Base-by-base conservation (phyloP, 2,888 invertebrate species). In the Mongoloraphidia duomilia region DNA sequence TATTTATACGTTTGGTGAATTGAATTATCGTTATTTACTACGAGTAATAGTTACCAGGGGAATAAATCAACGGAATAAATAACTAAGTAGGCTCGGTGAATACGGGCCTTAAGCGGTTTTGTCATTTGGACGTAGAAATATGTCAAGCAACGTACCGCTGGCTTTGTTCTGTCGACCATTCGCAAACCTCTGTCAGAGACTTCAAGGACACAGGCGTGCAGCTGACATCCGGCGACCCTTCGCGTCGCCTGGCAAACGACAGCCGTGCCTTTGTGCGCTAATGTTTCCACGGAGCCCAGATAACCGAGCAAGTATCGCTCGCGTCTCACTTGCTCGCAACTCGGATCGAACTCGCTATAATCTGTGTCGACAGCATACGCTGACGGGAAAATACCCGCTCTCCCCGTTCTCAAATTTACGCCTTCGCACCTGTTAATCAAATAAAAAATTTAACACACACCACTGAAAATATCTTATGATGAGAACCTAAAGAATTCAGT, bases 361-460 rank as follows among this genome's bases (percentile, higher is more conserved):
- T 95, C 94, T 71, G 95, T 83, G 64, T 98, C 96, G 26, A 94
- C 95, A 34, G 93, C 95, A 63, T 96, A 95, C 11, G 95, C 95
- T 51, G 93, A 89, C 3, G 97, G 97, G 63, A 98, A 97, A 55
- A 96, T 92, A 34, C 97, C 97, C 66, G 84, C 84, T 56, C 90
- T 79, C 11, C 92, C 93, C 2, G 94, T 92, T 59, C 95, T 77
- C 57, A 98, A 73, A 70, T 98, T 97, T 0, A 96, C 90, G 43
- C 91, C 92, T 91, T 48, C 48, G 38, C 48, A 48, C 26, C 26
- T 26, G 6, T 26, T 3, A 6, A 26, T 5, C 26, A 26, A 6
- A n/a, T n/a, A n/a, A 26, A 26, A 26, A 26, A 26, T 26, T 5
- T 17, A 2, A 17, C 4, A 4, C 26, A 26, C 26, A 26, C 6